Base-by-base conservation (phyloP, 1,140 invertebrate genomes). In the Apis laboriosa region DNA sequence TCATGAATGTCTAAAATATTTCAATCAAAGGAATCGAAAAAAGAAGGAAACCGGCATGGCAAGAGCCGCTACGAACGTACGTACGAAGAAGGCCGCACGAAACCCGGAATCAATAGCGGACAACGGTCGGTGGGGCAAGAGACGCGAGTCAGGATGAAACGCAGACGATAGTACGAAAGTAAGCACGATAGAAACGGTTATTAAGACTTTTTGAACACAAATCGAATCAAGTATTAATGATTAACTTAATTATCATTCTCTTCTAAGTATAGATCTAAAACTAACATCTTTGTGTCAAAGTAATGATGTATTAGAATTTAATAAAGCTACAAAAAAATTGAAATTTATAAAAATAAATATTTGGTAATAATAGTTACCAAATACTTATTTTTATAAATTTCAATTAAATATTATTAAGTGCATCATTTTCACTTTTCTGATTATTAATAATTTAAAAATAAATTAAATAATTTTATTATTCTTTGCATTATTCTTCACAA, bases 51-150 rank as follows among this genome's bases (percentile, higher is more conserved):
- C 73, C 81, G 64, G 75, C 84, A 84, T 67, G 72, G 85, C 73
- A 71, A 83, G 86, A 86, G 85, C 77, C 77, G 81, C 85, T 72
- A 86, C 81, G 86, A 88, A 88, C 86, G 85, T 83, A 84, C 86
- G 73, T 88, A 88, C 86, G 86, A 87, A 88, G 86, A 88, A 87
- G 85, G 86, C 86, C 73, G 86, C 83, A 84, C 77, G 86, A 88
- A 87, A 92, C 90, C 90, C 89, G 89, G 90, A 92, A 92, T 92
- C 91, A 92, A 92, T 92, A 92, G 90, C 91, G 89, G 85, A 85
- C 88, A 88, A 86, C 86, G 85, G 86, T 84, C 81, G 86, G 84
- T 80, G 85, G 82, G 86, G 82, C 74, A 73, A 86, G 86, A 83
- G 77, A 68, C 85, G 86, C 81, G 85, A 87, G 85, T 80, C 66